A percentile compares a stretch with the other conserved stretches of the same genome.
phyloP scores from a whole-genome alignment of 2,888 invertebrate species.

The Drosophila ustulata region DNA sequence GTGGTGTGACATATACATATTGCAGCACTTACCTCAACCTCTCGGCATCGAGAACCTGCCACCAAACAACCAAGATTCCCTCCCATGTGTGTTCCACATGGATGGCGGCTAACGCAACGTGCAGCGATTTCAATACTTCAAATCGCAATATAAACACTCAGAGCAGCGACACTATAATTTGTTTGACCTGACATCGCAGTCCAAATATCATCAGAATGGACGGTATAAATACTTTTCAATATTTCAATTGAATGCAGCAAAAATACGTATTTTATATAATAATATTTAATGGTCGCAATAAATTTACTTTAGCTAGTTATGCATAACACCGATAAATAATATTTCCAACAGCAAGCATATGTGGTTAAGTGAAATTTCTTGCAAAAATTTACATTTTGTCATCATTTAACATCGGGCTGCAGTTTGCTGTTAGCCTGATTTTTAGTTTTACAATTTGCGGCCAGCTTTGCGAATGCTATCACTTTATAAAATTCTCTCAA shows the following conservation, averaged over 20 bases:
- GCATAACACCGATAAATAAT: too few relatives aligned
- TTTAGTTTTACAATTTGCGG: slow-evolving; percentile 37
- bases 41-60: neutral
- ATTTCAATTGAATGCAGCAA: neutral
- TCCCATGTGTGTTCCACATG: slow-evolving; percentile 34
- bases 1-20: slow-evolving; percentile 77
- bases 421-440: slow-evolving; percentile 4
- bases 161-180: neutral
- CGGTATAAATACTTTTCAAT: neutral
- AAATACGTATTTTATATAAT: neutral
- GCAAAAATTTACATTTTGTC: slow-evolving; percentile 3
- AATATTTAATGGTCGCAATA: neutral
- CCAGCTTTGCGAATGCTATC: slow-evolving; percentile 16
- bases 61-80: slow-evolving; percentile 13
- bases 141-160: slow-evolving; percentile 17
- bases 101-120: slow-evolving; percentile 38
- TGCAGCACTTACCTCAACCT: slow-evolving; percentile 65
- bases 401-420: slow-evolving; percentile 1
- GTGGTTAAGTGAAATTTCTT: too few relatives aligned
- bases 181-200: neutral
- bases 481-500: slow-evolving; percentile 16
- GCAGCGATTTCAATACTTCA: slow-evolving; percentile 49
- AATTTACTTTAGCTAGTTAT: slow-evolving; percentile 6
- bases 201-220: neutral
- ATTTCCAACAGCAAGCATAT: too few relatives aligned